Base-by-base conservation (phyloP, 2,888 invertebrate genomes). In the Hemithea aestivaria region DNA sequence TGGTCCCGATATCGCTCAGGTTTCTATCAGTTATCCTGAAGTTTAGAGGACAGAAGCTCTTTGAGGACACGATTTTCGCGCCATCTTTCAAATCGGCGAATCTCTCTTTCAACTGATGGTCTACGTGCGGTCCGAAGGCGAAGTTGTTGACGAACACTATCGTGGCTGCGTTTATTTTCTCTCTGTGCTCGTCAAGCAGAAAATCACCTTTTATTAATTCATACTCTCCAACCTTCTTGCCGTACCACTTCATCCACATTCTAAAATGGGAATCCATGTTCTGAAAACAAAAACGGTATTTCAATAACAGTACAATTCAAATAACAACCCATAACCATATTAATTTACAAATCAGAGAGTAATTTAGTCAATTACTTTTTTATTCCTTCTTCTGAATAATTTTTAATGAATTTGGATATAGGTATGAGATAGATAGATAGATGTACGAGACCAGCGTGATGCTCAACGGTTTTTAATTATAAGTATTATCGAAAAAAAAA, bases 91-190 rank as follows among this genome's bases (percentile, higher is more conserved):
- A 90, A 83, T 98, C 98, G 20, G 97, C 97, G 84, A 99, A 99
- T 66, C 96, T 90, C 72, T 97, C 95, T 80, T 99, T 99, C 54
- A 99, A 80, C 87, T 96, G 94, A 81, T 99, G 97, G 87, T 99
- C 99, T 16, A 99, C 97, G 51, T 93, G 93, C 12, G 99, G 98
- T 7, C 98, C 98, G 81, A 99, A 99, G 25, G 99, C 99, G 88
- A 97, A 99, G 89, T 99, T 99, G 88, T 99, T 99, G 24, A 99
- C 99, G 88, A 99, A 99, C 46, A 99, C 97, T 66, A 99, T 94
- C 22, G 97, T 94, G 7, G 98, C 95, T 57, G 94, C 92, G 58
- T 96, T 96, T 57, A 99, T 98, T 78, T 95, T 95, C 73, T 98
- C 97, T 54, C 96, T 92, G 78, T 96, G 95, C 66, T 96, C 94